phyloP scores from a whole-genome alignment of 2,888 invertebrate species.

The Epistrophe grossulariae region DNA sequence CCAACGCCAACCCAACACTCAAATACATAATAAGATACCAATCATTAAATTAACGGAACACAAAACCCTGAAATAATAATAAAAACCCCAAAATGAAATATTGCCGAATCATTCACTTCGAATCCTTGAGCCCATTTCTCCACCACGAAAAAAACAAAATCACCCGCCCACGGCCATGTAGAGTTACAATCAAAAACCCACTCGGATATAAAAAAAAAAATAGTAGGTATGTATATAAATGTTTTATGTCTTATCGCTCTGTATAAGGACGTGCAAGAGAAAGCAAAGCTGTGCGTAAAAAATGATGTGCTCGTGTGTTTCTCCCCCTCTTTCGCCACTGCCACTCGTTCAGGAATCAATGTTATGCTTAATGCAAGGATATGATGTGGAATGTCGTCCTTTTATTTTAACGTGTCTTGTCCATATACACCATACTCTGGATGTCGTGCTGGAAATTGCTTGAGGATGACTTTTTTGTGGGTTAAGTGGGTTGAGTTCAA shows the following conservation, averaged over 20 bases:
- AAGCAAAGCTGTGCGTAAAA: conserved; percentile 40
- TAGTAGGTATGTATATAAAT: conserved; percentile 59
- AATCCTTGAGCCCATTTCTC: conserved; percentile 8
- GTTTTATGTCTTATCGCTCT: conserved; percentile 71
- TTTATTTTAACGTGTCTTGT: conserved; percentile 48
- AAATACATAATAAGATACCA: conserved; percentile 64
- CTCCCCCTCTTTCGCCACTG: not conserved
- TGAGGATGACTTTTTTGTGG: conserved; percentile 42
- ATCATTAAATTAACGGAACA: conserved; percentile 75
- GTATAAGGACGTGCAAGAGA: conserved; percentile 44
- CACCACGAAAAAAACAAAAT: not conserved
- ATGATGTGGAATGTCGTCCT: conserved; percentile 73
- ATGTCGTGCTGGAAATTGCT: not conserved
- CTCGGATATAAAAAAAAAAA: conserved; percentile 14
- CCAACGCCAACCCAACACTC: conserved; percentile 13
- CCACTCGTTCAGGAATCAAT: conserved; percentile 53
- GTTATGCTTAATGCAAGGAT: conserved; percentile 73
- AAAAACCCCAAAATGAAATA: conserved; percentile 72
- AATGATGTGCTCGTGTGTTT: conserved; percentile 39
- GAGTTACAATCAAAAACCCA: conserved; percentile 56
- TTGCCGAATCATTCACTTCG: conserved; percentile 73
- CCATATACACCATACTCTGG: conserved; percentile 8
- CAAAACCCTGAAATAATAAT: conserved; percentile 72
- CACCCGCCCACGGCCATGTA: conserved; percentile 10
- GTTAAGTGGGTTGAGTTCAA: conserved; percentile 54